Percentiles rank a stretch among this genome's conserved stretches.
phyloP scores from a whole-genome alignment of 2,888 invertebrate genomes.

The Eupithecia dodoneata region DNA sequence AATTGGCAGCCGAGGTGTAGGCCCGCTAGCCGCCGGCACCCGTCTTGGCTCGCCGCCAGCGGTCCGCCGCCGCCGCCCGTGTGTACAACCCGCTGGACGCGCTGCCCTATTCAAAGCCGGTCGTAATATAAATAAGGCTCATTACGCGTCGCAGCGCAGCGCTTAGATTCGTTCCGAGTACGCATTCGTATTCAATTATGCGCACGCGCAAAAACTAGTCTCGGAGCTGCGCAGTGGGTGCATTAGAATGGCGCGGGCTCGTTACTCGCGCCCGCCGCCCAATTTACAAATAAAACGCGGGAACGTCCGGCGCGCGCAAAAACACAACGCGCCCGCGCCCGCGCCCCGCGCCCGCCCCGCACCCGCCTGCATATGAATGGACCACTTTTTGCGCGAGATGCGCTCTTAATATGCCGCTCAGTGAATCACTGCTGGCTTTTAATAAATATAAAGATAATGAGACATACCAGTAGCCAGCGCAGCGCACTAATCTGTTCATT shows the following conservation, averaged over 20 bases:
- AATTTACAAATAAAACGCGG: conserved; percentile 82
- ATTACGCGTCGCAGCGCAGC: conserved; percentile 61
- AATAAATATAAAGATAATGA: conserved; percentile 9
- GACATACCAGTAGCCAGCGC: not conserved
- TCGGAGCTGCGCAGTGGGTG: conserved; percentile 45
- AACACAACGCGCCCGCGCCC: conserved; percentile 63
- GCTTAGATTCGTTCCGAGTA: conserved; percentile 72
- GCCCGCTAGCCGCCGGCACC: not conserved
- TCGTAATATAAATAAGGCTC: conserved; percentile 56
- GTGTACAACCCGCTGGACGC: conserved; percentile 7
- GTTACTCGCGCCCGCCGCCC: conserved; percentile 59
- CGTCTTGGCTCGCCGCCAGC: conserved; percentile 7
- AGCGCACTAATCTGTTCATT: not conserved
- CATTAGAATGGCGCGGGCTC: conserved; percentile 75
- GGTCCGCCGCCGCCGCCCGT: not conserved
- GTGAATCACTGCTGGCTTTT: conserved; percentile 52
- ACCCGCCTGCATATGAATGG: conserved; percentile 80
- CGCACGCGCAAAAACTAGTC: conserved; percentile 76
- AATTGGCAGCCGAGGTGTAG: conserved; percentile 4
- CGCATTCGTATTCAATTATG: conserved; percentile 79
- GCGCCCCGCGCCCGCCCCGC: conserved; percentile 55
- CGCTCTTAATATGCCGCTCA: conserved; percentile 64
- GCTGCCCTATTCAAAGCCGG: conserved; percentile 39
- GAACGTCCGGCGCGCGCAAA: conserved; percentile 79
- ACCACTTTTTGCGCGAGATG: conserved; percentile 65